Percentiles rank a stretch among this genome's conserved stretches.
Conservation (phyloP, 2,113 vertebrate genomes). For the Vulpes vulpes region DNA sequence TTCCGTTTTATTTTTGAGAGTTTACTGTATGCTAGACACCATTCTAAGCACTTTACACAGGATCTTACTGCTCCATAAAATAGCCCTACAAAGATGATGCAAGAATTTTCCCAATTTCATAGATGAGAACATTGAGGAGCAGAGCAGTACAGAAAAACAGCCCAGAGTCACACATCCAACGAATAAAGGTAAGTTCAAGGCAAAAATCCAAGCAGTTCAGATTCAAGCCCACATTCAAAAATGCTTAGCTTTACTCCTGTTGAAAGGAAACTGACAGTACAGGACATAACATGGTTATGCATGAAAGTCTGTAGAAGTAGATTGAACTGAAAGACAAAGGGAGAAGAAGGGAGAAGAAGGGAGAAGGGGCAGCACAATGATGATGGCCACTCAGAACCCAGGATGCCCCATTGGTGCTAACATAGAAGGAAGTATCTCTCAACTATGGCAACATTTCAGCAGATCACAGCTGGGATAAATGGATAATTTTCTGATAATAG, state of each 20-base stretch:
- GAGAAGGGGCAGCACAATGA: background rate
- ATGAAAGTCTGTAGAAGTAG: background rate
- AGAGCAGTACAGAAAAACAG: background rate
- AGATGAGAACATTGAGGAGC: background rate
- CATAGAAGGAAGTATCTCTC: background rate
- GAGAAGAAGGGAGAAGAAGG: background rate
- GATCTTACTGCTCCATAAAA: background rate
- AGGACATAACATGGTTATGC: background rate
- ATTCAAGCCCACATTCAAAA: background rate
- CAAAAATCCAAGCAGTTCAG: background rate
- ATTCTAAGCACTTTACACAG: background rate
- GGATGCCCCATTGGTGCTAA: background rate
- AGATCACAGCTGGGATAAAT: background rate
- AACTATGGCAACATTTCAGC: background rate
- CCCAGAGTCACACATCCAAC: background rate
- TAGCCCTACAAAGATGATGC: background rate
- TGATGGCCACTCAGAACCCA: no score
- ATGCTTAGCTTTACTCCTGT: background rate
- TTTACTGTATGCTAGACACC: background rate
- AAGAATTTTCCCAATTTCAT: background rate
- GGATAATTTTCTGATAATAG: background rate
- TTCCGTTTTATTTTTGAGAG: slow-evolving; percentile 16
- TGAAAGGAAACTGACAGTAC: background rate
- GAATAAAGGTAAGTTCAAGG: background rate
- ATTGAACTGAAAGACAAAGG: background rate